Percentiles rank a stretch among this genome's conserved stretches.
Conservation (phyloP, 1,140 invertebrate genomes). For the Drosophila funebris region DNA sequence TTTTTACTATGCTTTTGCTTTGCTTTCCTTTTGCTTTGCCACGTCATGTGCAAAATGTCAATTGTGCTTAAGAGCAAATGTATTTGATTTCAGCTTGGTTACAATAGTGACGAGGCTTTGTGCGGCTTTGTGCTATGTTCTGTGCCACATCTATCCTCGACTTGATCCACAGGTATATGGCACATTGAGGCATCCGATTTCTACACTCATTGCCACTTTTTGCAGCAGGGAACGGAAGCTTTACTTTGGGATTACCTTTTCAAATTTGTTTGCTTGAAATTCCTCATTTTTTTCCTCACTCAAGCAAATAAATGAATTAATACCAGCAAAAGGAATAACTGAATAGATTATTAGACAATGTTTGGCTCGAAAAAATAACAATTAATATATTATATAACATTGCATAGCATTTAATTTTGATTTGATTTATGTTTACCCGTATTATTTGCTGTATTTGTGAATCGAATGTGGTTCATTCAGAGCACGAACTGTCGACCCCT, state of each 20-base stretch:
- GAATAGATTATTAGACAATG: too few relatives aligned
- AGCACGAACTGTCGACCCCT: background rate
- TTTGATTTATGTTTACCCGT: background rate
- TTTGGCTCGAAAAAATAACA: too few relatives aligned
- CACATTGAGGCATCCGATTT: background rate
- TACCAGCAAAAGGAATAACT: too few relatives aligned
- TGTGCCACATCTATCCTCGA: background rate
- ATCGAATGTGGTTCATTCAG: constrained; percentile 9
- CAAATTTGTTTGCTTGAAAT: too few relatives aligned
- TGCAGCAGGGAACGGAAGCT: background rate
- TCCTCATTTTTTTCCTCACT: too few relatives aligned
- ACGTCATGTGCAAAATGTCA: constrained; percentile 74
- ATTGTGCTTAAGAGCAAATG: constrained; percentile 75
- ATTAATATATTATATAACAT: background rate
- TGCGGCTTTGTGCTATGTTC: constrained; percentile 2
- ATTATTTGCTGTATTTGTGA: background rate
- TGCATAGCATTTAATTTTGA: background rate
- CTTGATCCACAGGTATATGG: background rate
- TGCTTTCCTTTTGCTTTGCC: constrained; percentile 39
- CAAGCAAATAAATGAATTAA: too few relatives aligned
- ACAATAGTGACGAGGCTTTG: constrained; percentile 29
- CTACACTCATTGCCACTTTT: background rate
- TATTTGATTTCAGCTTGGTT: constrained; percentile 68
- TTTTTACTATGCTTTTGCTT: constrained; percentile 27
- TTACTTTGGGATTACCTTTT: background rate